Evolutionary conservation across 2,797 vertebrate genomes (phyloP), one percentile per base, ranked within the genome.

Genomic region (Chaenodraco wilsoni): DNA sequence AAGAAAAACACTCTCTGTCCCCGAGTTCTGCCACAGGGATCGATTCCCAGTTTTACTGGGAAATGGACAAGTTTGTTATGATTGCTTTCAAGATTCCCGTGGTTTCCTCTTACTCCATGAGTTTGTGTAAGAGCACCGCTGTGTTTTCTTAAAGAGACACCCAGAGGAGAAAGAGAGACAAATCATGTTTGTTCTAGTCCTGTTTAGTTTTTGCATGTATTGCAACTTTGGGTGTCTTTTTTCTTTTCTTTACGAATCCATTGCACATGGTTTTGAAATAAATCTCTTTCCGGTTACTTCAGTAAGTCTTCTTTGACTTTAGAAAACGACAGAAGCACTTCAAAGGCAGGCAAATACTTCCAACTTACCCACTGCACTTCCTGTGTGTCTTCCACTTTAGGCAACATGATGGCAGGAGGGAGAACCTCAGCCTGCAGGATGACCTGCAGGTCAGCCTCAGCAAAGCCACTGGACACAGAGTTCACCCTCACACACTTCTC

Each of bases 401-500:
- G 98, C 76, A 99, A 86, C 98, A 99, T 98, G 74, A 99, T 88
- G 81, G 97, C 97, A 10, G 97, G 95, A 85, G 98, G 98, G 44
- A 98, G 95, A 54, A 94, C 91, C 56, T 82, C 92, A 2, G 95
- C 94, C 69, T 94, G 93, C 74, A 99, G 89, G 78, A 99, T 84
- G 43, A 94, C 91, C 76, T 95, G 91, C 63, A 99, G 93, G 91
- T 99, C 98, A 33, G 93, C 93, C 65, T 98, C 96, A 0, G 96
- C 95, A 73, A 99, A 93, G 70, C 96, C 96, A 0, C 98, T 99
- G 87, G 97, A 97, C 85, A 97, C 96, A 0, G 98, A 97, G 88
- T 99, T 99, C 82, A 99, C 94, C 82, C 98, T 91, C 71, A 99
- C 97, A 70, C 97, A 99, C 85, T 96, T 98, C 82, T 99, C 98